Base-by-base conservation (phyloP, 2,797 vertebrate species). In the Gobio occitaniae region DNA sequence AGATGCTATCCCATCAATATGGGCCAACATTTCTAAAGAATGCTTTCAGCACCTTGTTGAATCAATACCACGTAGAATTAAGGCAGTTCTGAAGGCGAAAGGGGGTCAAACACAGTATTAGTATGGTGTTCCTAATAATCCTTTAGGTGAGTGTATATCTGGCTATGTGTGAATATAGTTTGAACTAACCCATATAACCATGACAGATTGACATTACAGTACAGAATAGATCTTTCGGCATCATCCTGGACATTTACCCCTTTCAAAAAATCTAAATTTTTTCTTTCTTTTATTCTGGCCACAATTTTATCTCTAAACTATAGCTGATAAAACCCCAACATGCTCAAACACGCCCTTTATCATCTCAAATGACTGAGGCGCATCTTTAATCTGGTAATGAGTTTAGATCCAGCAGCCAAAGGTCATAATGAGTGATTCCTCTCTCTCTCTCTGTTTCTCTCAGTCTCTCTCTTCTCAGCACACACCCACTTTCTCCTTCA, bases 351-450 rank as follows among this genome's bases (percentile, higher is more conserved):
- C 0, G 19, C 15, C 12, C 68, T 25, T 69, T 79, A 17, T 10
- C 2, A 21, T 59, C 68, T 71, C 38, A 13, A 59, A 44, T 6
- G 17, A 44, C 25, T 13, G 41, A 65, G 41, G 77, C 9, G 1
- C n/a, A 48, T 63, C 59, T 65, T 75, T 83, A 81, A 85, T 86
- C 63, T 86, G 50, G 59, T 85, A 83, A 87, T 88, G 78, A 78
- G 71, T 85, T 85, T 70, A 68, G 71, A 84, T 75, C n/a, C 66
- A 81, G 44, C 70, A 80, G 69, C 52, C 84, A 80, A 84, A 84
- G 32, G n/a, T 79, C 75, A 78, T 61, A 79, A 44, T 63, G 70
- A 29, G 12, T 25, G 65, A 44, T 68, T 44, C 21, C 54, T 12
- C 74, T 59, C 65, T 56, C 32, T 71, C 32, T 79, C 47, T 47